These are phyloP conservation scores for Garrulus glandarius DNA, from an alignment of 2,797 vertebrate species.

Conservation along the genomic window DNA sequence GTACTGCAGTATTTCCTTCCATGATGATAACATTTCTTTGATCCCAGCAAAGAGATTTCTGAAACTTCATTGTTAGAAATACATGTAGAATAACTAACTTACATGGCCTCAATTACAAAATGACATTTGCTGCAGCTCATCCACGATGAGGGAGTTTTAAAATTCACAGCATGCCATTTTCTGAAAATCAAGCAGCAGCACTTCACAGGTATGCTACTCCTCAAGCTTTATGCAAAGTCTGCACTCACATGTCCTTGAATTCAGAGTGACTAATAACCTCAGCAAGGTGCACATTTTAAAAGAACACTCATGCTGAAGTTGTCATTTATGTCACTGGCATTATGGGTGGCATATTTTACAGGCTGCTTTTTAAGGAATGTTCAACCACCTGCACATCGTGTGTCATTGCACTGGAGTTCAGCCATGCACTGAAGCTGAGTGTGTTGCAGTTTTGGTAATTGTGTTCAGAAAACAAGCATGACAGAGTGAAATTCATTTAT, in stretches of 20 bases:
- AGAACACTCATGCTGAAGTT: background rate
- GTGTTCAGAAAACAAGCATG: background rate
- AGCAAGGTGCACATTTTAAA: background rate
- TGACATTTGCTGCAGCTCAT: background rate
- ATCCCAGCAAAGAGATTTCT: background rate
- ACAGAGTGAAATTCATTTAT: background rate
- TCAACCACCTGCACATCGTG: background rate
- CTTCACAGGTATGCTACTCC: background rate
- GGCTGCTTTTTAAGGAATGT: background rate
- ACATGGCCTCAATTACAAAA: background rate
- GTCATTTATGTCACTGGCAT: background rate
- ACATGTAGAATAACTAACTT: background rate
- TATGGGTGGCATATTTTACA: background rate
- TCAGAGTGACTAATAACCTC: background rate
- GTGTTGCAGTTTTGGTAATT: background rate
- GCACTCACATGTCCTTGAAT: background rate
- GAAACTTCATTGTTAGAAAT: background rate
- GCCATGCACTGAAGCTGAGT: background rate
- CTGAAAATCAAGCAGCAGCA: background rate
- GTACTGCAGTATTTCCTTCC: background rate
- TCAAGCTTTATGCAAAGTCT: background rate
- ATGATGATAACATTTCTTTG: background rate
- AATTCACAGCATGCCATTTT: background rate
- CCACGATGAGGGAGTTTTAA: background rate
- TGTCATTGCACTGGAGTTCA: background rate